These are phyloP conservation scores for Chloebia gouldiae DNA, from an alignment of 2,113 vertebrate species.

Conservation along the genomic window DNA sequence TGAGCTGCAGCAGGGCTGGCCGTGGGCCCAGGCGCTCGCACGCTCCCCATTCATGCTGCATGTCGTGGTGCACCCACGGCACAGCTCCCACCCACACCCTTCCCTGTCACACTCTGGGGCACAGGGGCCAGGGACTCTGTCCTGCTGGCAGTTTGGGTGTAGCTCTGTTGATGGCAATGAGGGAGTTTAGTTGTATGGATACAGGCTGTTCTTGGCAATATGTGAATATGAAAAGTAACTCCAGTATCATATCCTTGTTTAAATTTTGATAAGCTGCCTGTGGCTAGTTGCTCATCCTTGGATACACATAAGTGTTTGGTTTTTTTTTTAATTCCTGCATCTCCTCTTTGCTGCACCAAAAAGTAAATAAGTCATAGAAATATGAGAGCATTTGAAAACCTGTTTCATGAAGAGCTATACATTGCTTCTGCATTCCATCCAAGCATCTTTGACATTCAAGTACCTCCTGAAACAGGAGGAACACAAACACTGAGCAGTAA, in stretches of 20 bases:
- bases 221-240: not conserved
- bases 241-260: not conserved
- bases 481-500: not conserved
- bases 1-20: not conserved
- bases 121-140: not conserved
- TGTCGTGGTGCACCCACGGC: not conserved
- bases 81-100: too few species aligned
- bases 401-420: not conserved
- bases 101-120: not conserved
- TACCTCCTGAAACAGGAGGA: not conserved
- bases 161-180: not conserved
- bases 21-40: not conserved
- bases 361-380: not conserved
- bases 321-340: not conserved
- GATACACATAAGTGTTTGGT: accelerated
- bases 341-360: not conserved
- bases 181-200: not conserved
- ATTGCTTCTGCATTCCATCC: not conserved
- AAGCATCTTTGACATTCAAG: not conserved
- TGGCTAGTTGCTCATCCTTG: not conserved
- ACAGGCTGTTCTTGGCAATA: not conserved
- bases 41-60: not conserved
- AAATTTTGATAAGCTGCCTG: not conserved
- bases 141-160: not conserved
- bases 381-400: not conserved